These are phyloP conservation scores for Zygogramma bicolorata DNA, from an alignment of 2,888 invertebrate genomes.

Conservation along the genomic window DNA sequence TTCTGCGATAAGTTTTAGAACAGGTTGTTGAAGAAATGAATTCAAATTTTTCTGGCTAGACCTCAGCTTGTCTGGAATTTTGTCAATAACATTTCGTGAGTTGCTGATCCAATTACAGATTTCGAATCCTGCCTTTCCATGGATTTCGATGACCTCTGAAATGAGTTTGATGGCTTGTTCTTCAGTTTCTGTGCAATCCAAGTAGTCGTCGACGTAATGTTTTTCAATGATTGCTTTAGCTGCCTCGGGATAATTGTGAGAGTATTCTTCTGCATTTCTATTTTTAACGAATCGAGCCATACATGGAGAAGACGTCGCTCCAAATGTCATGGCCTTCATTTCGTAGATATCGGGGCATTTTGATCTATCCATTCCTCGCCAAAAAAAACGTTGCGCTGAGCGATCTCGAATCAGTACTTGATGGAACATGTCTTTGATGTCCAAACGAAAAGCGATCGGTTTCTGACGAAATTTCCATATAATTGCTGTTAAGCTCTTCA, in stretches of 20 bases:
- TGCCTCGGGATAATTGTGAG: not conserved
- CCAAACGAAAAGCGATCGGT: too few relatives aligned
- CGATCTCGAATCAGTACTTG: not conserved
- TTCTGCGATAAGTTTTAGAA: too few relatives aligned
- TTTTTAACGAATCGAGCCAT: not conserved
- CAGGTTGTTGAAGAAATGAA: not conserved
- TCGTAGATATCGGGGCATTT: not conserved
- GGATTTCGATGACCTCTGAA: not conserved
- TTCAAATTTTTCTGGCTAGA: not conserved
- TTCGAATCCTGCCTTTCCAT: not conserved
- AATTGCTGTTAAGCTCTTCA: not conserved
- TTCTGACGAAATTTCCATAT: too few relatives aligned
- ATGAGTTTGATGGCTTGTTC: constrained; percentile 10
- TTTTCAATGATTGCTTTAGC: not conserved
- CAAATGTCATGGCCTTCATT: not conserved
- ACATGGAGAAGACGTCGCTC: not conserved
- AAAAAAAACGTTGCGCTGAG: not conserved
- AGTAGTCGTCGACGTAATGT: constrained; percentile 6
- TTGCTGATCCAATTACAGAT: not conserved
- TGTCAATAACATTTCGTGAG: not conserved
- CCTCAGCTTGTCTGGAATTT: not conserved
- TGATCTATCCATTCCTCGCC: too few relatives aligned
- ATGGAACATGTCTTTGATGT: not conserved
- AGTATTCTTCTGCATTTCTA: not conserved
- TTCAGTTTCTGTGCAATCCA: constrained; percentile 5